These are phyloP conservation scores for Trachelipus rathkii DNA, from an alignment of 1,140 invertebrate genomes.

Conservation along the genomic window DNA sequence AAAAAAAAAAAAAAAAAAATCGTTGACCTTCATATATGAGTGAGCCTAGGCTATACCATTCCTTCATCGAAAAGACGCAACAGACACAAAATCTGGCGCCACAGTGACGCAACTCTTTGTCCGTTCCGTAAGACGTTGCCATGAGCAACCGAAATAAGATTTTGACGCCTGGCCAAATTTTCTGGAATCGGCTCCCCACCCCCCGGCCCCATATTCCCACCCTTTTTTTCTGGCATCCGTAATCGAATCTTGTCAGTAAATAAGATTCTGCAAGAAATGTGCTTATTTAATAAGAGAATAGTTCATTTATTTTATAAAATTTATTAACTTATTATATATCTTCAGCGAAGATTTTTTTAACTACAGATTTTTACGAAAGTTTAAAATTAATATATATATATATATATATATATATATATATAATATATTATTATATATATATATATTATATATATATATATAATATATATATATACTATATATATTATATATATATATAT, in stretches of 20 bases:
- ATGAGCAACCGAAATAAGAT: not conserved
- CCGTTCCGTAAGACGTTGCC: not conserved
- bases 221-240: not conserved
- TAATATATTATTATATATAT: too few relatives aligned
- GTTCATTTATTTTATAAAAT: slow-evolving; percentile 6
- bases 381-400: too few relatives aligned
- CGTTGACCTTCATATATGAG: not conserved
- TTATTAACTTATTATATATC: not conserved
- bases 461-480: too few relatives aligned
- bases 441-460: too few relatives aligned
- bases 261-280: not conserved
- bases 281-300: not conserved
- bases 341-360: too few relatives aligned
- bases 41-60: not conserved
- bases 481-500: too few relatives aligned
- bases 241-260: not conserved
- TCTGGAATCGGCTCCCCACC: not conserved
- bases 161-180: slow-evolving; percentile 1
- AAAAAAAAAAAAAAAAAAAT: not conserved
- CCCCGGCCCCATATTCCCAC: too few relatives aligned
- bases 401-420: too few relatives aligned
- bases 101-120: not conserved
- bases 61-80: not conserved
- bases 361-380: too few relatives aligned
- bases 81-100: slow-evolving; percentile 1